phyloP scores from a whole-genome alignment of 2,797 vertebrate species.

The Scolopax rusticola region DNA sequence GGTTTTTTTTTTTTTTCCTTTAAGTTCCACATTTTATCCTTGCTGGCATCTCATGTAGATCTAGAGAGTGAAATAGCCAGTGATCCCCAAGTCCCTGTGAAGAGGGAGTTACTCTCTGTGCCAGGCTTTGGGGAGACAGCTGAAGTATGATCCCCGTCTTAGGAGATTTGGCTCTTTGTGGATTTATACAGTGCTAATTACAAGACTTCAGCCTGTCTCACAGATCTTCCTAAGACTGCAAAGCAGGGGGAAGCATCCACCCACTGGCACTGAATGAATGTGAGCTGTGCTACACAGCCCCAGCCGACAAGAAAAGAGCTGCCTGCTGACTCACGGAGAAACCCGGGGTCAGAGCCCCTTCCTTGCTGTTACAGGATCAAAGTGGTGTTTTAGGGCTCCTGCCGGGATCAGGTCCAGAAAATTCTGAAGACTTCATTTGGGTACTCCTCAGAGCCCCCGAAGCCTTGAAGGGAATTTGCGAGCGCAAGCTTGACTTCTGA shows the following conservation, averaged over 20 bases:
- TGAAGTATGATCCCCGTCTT: conserved; percentile 62
- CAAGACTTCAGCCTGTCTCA: conserved; percentile 64
- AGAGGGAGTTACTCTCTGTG: background rate
- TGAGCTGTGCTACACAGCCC: background rate
- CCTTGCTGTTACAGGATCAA: background rate
- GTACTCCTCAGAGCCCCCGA: background rate
- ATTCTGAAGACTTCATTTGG: background rate
- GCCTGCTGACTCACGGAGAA: background rate
- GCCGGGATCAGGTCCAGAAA: background rate
- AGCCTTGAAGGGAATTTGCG: background rate
- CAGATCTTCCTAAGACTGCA: conserved; percentile 44
- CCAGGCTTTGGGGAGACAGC: conserved; percentile 44
- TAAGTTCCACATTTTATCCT: background rate
- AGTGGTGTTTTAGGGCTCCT: background rate
- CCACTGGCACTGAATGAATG: background rate
- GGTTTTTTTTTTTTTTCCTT: background rate
- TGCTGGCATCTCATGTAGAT: accelerated
- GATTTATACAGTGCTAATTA: conserved; percentile 65
- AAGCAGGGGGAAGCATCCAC: background rate
- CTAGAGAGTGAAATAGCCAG: background rate
- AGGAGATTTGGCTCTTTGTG: conserved; percentile 44
- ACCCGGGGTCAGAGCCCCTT: background rate
- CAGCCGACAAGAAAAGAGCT: background rate
- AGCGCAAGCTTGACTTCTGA: background rate
- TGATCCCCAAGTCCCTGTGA: background rate